Base-by-base conservation (phyloP, 2,113 vertebrate genomes). In the Rhinolophus sinicus region DNA sequence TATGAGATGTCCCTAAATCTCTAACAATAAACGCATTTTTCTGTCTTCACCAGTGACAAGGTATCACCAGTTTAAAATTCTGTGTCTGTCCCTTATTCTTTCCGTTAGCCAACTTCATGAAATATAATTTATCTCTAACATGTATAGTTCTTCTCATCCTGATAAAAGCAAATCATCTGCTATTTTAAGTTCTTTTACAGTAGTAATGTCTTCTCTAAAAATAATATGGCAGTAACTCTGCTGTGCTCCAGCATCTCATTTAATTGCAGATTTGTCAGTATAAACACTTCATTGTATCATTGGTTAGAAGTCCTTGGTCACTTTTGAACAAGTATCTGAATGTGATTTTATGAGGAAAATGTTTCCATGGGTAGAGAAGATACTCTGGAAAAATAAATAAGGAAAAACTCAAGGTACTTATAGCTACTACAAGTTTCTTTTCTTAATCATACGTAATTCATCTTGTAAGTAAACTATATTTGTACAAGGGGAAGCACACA, bases 281-380 rank as follows among this genome's bases (percentile, higher is more conserved):
- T 85, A 97, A 98, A 97, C 72, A 90, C 95, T 93, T 93, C 77
- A 90, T 94, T 95, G 86, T 98, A 83, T 95, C 92, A 93, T 95
- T 97, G 97, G 88, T n/a, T 75, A 40, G 96, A 97, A 93, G 95
- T 77, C 96, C 78, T 97, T 97, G 93, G 91, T 78, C 69, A 67
- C 95, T 96, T 98, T 40, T 97, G 98, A 98, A 98, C 87, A 98
- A 98, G 98, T 97, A 97, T 98, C 98, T 98, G 95, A 98, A 93
- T 96, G 72, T 73, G 86, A 82, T 92, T 97, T 97, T 96, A 94
- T 84, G 98, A 97, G 86, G 84, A 93, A 98, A 98, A 98, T 97
- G 96, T 97, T 94, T 97, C 82, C 98, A 97, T 85, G 96, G 97
- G 97, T 88, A 97, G 60, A 93, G 78, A 97, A 97, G 98, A 98